phyloP scores from a whole-genome alignment of 2,113 vertebrate species.

The Lipotes vexillifer region DNA sequence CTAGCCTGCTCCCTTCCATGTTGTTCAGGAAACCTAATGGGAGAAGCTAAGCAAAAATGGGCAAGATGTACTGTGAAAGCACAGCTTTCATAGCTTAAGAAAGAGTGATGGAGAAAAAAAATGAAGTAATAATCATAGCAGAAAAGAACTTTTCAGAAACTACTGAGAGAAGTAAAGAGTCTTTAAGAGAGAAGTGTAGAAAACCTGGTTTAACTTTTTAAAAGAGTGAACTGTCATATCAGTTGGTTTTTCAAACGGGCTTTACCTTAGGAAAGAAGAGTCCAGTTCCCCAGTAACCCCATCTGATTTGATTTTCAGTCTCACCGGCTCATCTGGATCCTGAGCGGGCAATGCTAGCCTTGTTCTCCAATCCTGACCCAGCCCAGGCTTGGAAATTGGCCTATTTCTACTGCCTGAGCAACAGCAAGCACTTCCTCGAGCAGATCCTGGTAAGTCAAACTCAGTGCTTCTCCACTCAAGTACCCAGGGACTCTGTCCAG shows the following conservation, averaged over 20 bases:
- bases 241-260: background rate
- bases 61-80: background rate
- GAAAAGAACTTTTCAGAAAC: conserved; percentile 25
- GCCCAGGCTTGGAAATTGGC: conserved; percentile 87
- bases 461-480: background rate
- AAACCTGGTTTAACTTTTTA: background rate
- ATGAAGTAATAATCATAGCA: background rate
- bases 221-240: background rate
- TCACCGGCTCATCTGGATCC: conserved; percentile 72
- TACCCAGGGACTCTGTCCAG: background rate
- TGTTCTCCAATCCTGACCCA: conserved; percentile 86
- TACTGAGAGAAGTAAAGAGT: background rate
- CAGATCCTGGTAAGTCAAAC: conserved; percentile 88
- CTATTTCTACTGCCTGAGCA: conserved; percentile 94
- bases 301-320: conserved; percentile 53
- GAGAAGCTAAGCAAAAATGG: background rate
- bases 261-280: background rate
- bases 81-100: background rate
- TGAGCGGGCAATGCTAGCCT: conserved; percentile 81
- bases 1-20: background rate
- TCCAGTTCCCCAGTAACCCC: background rate
- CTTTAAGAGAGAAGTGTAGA: background rate
- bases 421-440: conserved; percentile 95
- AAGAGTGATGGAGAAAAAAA: background rate
- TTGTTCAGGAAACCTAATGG: background rate